phyloP scores from a whole-genome alignment of 2,797 vertebrate genomes.

The Rhyacichthys aspro region DNA sequence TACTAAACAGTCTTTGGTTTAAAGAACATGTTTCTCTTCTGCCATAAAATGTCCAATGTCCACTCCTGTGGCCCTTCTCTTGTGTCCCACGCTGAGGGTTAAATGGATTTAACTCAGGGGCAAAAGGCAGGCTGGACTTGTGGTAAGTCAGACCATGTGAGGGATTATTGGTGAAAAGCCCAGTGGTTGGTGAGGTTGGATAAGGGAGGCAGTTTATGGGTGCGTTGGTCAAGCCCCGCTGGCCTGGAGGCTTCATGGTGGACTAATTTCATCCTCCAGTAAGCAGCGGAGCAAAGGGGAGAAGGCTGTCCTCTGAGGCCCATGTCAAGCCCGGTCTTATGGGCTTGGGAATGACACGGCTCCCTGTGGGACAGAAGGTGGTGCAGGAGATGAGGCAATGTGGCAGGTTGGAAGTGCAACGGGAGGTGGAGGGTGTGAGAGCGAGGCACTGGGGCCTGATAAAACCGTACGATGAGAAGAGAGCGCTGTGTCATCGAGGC shows the following conservation, averaged over 20 bases:
- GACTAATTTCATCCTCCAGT: slow-evolving; percentile 72
- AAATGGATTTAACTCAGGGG: slow-evolving; percentile 57
- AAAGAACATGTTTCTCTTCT: slow-evolving; percentile 46
- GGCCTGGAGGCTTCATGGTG: slow-evolving; percentile 44
- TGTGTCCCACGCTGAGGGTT: slow-evolving; percentile 49
- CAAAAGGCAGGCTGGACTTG: slow-evolving; percentile 42
- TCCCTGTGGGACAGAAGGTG: slow-evolving; percentile 43
- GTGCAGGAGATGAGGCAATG: slow-evolving; percentile 13
- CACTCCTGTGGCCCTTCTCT: slow-evolving; percentile 36
- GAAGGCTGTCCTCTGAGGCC: slow-evolving; percentile 43
- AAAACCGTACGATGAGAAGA: slow-evolving; percentile 5
- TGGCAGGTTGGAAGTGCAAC: slow-evolving; percentile 11
- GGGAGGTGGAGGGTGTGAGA: neutral
- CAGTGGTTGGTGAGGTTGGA: neutral
- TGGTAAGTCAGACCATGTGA: slow-evolving; percentile 28
- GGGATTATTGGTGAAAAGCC: slow-evolving; percentile 26
- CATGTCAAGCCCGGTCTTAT: slow-evolving; percentile 43
- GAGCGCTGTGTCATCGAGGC: slow-evolving; percentile 35
- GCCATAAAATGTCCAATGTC: slow-evolving; percentile 39
- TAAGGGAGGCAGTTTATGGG: slow-evolving; percentile 23
- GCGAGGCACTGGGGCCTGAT: slow-evolving; percentile 10
- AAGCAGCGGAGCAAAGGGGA: slow-evolving; percentile 61
- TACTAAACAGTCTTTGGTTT: slow-evolving; percentile 52
- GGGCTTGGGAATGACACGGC: slow-evolving; percentile 57
- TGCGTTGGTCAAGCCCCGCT: slow-evolving; percentile 50